Conservation (phyloP, 2,113 vertebrate genomes). For the Oncorhynchus tshawytscha region DNA sequence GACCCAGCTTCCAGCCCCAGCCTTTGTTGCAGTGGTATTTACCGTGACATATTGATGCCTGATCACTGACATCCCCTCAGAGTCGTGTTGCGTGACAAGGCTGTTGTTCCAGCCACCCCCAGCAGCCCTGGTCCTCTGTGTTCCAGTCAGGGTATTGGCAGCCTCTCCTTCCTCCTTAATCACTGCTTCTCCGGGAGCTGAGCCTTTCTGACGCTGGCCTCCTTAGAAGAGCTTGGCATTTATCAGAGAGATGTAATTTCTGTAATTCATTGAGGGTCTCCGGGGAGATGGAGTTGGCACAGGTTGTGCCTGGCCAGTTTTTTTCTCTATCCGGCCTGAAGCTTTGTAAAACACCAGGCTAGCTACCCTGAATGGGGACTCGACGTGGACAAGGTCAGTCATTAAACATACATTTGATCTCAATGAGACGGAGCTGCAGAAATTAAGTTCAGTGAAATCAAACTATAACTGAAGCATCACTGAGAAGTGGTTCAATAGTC, state of each 20-base stretch:
- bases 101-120: slow-evolving; percentile 57
- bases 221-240: slow-evolving; percentile 72
- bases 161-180: slow-evolving; percentile 69
- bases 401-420: too few species aligned
- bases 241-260: slow-evolving; percentile 73
- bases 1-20: slow-evolving; percentile 19
- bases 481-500: too few species aligned
- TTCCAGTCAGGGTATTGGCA: slow-evolving; percentile 68
- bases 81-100: slow-evolving; percentile 74
- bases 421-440: too few species aligned
- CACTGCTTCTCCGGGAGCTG: slow-evolving; percentile 63
- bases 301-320: slow-evolving; percentile 47
- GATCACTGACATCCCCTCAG: slow-evolving; percentile 66
- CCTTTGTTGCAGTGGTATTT: slow-evolving; percentile 62
- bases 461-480: too few species aligned
- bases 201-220: slow-evolving; percentile 51
- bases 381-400: too few species aligned
- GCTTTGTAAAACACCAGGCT: not conserved
- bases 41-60: slow-evolving; percentile 73
- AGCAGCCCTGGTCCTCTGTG: slow-evolving; percentile 33
- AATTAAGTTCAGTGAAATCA: too few species aligned
- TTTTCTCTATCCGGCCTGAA: slow-evolving; percentile 1
- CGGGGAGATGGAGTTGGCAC: slow-evolving; percentile 68
- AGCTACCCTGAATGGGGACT: not conserved
- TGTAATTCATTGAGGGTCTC: slow-evolving; percentile 75